phyloP scores from a whole-genome alignment of 2,888 invertebrate species.

The Carpatolechia fugitivella region DNA sequence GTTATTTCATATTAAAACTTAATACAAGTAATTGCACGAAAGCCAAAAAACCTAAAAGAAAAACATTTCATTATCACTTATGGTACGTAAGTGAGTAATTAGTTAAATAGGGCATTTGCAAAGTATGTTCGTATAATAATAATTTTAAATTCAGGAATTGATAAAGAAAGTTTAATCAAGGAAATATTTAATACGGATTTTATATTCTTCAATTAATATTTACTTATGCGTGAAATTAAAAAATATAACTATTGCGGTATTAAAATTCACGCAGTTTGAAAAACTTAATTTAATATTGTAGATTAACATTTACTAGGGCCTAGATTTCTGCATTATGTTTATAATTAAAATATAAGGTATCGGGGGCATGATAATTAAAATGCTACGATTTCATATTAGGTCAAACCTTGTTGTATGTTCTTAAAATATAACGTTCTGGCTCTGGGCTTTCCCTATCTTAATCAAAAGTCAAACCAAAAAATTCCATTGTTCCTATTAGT shows the following conservation, averaged over 20 bases:
- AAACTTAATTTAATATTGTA: conserved; percentile 36
- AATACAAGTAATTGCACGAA: too few species aligned
- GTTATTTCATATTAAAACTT: too few species aligned
- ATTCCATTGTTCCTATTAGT: too few species aligned
- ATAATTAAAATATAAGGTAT: not conserved
- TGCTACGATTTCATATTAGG: too few species aligned
- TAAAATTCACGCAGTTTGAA: conserved; percentile 38
- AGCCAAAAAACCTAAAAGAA: too few species aligned
- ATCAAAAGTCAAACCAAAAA: too few species aligned
- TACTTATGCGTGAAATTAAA: conserved; percentile 57
- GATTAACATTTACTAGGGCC: conserved; percentile 24
- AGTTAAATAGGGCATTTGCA: too few species aligned
- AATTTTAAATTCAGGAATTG: not conserved
- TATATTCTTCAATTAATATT: conserved; percentile 49
- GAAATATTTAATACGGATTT: conserved; percentile 27
- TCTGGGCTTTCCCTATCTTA: too few species aligned
- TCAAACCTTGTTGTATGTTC: too few species aligned
- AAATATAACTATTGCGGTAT: conserved; percentile 38
- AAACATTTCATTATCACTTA: too few species aligned
- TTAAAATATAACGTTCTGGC: too few species aligned
- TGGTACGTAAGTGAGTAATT: too few species aligned
- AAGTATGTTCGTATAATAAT: not conserved
- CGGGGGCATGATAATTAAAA: not conserved
- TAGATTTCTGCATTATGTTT: not conserved
- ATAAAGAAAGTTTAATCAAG: conserved; percentile 17